Evolutionary conservation across 2,797 vertebrate genomes (phyloP), one percentile per base, ranked within the genome.

Genomic region (Falco novaeseelandiae): DNA sequence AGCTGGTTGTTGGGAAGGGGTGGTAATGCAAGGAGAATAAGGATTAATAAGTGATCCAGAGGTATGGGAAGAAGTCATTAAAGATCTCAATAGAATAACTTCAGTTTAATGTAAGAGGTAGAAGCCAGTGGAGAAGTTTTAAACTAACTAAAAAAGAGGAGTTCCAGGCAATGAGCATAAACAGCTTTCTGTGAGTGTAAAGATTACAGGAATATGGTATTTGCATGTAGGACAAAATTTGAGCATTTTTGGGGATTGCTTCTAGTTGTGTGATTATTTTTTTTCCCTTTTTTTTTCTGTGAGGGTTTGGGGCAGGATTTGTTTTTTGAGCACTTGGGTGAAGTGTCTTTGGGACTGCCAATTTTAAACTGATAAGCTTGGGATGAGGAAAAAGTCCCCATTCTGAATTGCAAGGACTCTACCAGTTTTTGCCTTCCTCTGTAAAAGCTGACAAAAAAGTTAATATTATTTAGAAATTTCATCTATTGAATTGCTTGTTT

Each of bases 251-350:
- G 3, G 25, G 4, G 3, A 36, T 78, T 59, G 15, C 25, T 71
- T 87, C 0, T 32, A 67, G 22, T 52, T 84, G 10, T 62, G 18
- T 34, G 25, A 2, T 13, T n/a, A 14, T 9, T 12, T 13, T 25
- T n/a, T 29, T 14, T 32, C 7, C 9, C 20, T 21, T 17, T 18
- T 8, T 23, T 51, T 42, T n/a, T 16, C 3, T 36, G 67, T 67
- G 23, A 34, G 5, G 3, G 1, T 27, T 73, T 54, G 4, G 8
- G 1, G 2, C 29, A 54, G 7, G 2, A 20, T 44, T 44, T 27
- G 21, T 4, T 70, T 88, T 81, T 76, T 77, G 69, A 83, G 34
- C 15, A 44, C 8, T 5, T 71, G n/a, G 14, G 7, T 85, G 22
- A 69, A 58, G 7, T 38, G 10, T 80, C 42, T 70, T 55, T 29